Evolutionary conservation across 2,113 vertebrate genomes (phyloP).

Genomic region (Laticauda colubrina): DNA sequence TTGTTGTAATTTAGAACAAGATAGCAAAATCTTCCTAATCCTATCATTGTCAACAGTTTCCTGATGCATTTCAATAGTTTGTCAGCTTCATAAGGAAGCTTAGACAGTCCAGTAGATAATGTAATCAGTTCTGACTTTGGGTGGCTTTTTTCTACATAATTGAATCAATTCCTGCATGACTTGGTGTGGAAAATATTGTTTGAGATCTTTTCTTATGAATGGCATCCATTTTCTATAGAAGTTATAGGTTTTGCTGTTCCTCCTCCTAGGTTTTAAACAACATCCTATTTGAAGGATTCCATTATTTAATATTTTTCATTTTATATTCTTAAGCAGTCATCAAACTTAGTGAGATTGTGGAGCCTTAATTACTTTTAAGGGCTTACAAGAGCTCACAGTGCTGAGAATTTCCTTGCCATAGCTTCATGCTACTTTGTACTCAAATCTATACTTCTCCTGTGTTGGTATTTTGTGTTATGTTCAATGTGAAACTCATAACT

Average conservation of each 20-base stretch:
- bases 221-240: background rate
- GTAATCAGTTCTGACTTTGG: background rate
- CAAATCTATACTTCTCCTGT: background rate
- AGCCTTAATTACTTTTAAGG: conserved; percentile 4
- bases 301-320: background rate
- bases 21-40: background rate
- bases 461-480: background rate
- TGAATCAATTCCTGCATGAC: background rate
- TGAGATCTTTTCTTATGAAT: background rate
- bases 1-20: background rate
- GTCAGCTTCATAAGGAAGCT: background rate
- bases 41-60: background rate
- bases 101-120: background rate
- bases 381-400: background rate
- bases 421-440: background rate
- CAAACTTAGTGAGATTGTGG: background rate
- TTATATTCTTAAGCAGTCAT: background rate
- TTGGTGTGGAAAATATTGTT: background rate
- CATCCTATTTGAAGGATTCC: too few species aligned
- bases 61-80: background rate
- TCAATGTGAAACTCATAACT: background rate
- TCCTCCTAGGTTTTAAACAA: background rate
- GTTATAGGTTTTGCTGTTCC: background rate
- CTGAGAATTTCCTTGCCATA: background rate
- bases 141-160: background rate